Conservation (phyloP, 2,888 invertebrate species). For the Folsomia manolachei region DNA sequence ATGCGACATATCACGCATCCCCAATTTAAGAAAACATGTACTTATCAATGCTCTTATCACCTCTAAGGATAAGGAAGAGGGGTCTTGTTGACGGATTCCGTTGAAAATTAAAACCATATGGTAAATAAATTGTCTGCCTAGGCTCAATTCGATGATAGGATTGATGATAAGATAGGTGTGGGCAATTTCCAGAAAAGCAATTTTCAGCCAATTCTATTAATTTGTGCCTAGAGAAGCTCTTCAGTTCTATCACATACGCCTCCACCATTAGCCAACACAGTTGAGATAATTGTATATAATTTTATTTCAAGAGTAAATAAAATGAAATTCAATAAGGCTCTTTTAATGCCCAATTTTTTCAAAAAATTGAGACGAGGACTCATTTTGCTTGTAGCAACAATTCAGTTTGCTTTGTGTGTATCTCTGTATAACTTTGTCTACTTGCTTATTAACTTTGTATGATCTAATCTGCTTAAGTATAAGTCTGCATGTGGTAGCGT, state of each 20-base stretch:
- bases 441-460: slow-evolving; percentile 7
- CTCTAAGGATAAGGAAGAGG: too few species aligned
- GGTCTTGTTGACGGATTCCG: too few species aligned
- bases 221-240: not conserved
- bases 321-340: slow-evolving; percentile 12
- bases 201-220: not conserved
- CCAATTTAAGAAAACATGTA: too few species aligned
- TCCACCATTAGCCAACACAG: not conserved
- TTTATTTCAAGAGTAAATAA: slow-evolving; percentile 13
- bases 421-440: too few species aligned
- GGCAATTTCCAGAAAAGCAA: not conserved
- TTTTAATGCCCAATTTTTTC: too few species aligned
- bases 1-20: too few species aligned
- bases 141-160: too few species aligned
- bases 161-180: too few species aligned
- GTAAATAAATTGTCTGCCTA: not conserved
- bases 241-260: not conserved
- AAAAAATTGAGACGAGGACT: too few species aligned
- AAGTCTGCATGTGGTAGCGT: not conserved
- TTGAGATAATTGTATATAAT: slow-evolving; percentile 16
- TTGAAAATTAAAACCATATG: not conserved
- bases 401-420: too few species aligned
- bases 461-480: slow-evolving; percentile 15
- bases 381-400: too few species aligned
- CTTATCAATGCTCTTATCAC: too few species aligned